Base-by-base conservation (phyloP, 2,113 vertebrate species). In the Rhynchomys soricoides region DNA sequence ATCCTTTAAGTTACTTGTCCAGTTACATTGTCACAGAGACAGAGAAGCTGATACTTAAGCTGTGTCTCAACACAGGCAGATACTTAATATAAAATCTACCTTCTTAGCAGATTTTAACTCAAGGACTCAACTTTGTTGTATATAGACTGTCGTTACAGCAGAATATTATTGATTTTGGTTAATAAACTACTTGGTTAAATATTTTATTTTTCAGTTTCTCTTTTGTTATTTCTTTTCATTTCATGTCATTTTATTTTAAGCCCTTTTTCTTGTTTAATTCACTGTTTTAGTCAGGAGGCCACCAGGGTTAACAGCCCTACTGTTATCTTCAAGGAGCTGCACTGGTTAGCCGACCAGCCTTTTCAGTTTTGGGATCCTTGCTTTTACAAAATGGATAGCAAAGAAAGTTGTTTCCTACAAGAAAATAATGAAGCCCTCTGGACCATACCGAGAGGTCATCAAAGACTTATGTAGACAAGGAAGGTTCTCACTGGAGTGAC, bases 341-440 rank as follows among this genome's bases (percentile, higher is more conserved):
- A 82, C 59, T 85, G 82, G 64, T 59, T 90, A 95, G 55, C 70
- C n/a, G 78, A 77, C 5, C 22, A 57, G 21, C 17, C 29, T 66
- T 96, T 95, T 79, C 79, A 89, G 78, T 90, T 78, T 94, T 89
- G 40, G 68, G 59, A 6, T 55, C 43, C 83, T 52, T 92, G 48
- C 57, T 22, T 29, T 86, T 64, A 55, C 57, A 40, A 87, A 92
- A 75, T n/a, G 52, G 48, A 10, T 45, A 48, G 57, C 70, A 16
- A 40, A 31, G 70, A 66, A 70, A 96, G 79, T 45, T 7, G 2
- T 82, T 91, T 89, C 70, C 43, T 21, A 16, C 50, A 50, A 86
- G 45, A 81, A 50, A 40, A 64, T 22, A 10, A 59, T 86, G 55
- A 78, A 24, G 70, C 71, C 6, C 11, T 87, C 17, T 75, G 64